Evolutionary conservation across 2,888 invertebrate species (phyloP).

Genomic region (Drosophila prolongata): DNA sequence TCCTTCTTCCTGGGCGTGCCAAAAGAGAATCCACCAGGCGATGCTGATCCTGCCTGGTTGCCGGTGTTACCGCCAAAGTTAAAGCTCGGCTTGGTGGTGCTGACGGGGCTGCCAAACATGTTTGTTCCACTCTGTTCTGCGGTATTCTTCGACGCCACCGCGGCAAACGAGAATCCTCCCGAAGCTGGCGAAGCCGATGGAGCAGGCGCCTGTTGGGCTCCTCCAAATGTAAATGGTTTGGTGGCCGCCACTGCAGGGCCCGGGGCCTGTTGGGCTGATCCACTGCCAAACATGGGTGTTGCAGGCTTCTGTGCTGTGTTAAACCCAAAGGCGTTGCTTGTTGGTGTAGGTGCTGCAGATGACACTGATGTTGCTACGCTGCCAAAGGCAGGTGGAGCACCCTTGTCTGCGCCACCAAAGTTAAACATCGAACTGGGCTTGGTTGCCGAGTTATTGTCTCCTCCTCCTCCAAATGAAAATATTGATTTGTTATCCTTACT

Average conservation of each 20-base stretch:
- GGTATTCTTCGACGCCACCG: slow-evolving; percentile 7
- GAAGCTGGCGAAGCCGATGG: slow-evolving; percentile 4
- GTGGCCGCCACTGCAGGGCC: slow-evolving; percentile 1
- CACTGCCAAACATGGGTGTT: slow-evolving; percentile 28
- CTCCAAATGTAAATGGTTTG: slow-evolving; percentile 32
- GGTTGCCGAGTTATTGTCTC: not conserved
- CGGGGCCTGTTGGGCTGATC: not conserved
- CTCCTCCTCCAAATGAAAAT: slow-evolving; percentile 29
- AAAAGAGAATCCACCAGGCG: slow-evolving; percentile 27
- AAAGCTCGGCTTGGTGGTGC: slow-evolving; percentile 12
- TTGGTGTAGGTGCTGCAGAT: not conserved
- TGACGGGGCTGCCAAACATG: slow-evolving; percentile 12
- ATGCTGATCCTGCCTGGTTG: slow-evolving; percentile 4
- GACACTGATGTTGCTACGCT: slow-evolving; percentile 4
- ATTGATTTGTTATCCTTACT: slow-evolving; percentile 15
- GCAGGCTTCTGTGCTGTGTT: slow-evolving; percentile 1
- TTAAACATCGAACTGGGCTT: slow-evolving; percentile 15
- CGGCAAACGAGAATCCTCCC: slow-evolving; percentile 32
- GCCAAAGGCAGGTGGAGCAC: slow-evolving; percentile 11
- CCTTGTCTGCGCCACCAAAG: slow-evolving; percentile 22
- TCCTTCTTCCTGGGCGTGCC: slow-evolving; percentile 9
- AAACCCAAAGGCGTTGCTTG: slow-evolving; percentile 25
- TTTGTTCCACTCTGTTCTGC: slow-evolving; percentile 1
- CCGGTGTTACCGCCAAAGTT: slow-evolving; percentile 15
- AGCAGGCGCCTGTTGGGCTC: not conserved